phyloP scores from a whole-genome alignment of 2,888 invertebrate species.

The Drosophila lacicola region DNA sequence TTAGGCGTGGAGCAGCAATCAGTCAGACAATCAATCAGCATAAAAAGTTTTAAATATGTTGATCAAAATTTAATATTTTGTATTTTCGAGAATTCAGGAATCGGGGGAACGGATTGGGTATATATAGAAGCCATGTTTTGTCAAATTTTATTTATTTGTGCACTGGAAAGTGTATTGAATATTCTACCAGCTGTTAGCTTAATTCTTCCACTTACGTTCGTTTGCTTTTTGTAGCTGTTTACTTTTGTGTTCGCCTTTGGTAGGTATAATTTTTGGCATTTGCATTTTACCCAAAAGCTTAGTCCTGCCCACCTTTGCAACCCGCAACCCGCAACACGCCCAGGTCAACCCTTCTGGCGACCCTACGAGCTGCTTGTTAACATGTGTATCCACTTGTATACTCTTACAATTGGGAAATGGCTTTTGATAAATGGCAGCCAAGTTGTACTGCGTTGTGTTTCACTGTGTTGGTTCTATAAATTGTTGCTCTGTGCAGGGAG shows the following conservation, averaged over 20 bases:
- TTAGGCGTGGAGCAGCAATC: no score
- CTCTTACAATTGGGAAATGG: constrained; percentile 32
- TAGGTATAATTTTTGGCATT: constrained; percentile 70
- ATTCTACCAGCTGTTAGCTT: background rate
- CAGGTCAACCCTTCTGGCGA: background rate
- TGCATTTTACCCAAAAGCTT: constrained; percentile 53
- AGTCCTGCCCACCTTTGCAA: background rate
- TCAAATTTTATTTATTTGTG: no score
- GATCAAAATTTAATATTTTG: no score
- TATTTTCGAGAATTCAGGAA: no score
- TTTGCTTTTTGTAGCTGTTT: constrained; percentile 36
- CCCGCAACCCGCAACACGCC: no score
- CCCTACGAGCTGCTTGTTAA: constrained; percentile 22
- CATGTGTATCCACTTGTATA: constrained; percentile 53
- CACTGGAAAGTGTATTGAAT: constrained; percentile 5
- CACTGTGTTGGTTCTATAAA: constrained; percentile 1
- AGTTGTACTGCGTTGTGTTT: background rate
- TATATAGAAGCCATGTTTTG: no score
- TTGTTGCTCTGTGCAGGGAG: constrained; percentile 19
- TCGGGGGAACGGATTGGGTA: no score
- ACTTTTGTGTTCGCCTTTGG: constrained; percentile 23
- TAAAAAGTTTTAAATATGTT: no score
- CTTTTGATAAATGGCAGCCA: constrained; percentile 23
- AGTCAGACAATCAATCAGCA: no score
- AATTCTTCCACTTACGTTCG: constrained; percentile 25